Percentiles rank a stretch among this genome's conserved stretches.
These are phyloP conservation scores for Euura saliciscinereae DNA, from an alignment of 1,140 invertebrate genomes.

Conservation along the genomic window DNA sequence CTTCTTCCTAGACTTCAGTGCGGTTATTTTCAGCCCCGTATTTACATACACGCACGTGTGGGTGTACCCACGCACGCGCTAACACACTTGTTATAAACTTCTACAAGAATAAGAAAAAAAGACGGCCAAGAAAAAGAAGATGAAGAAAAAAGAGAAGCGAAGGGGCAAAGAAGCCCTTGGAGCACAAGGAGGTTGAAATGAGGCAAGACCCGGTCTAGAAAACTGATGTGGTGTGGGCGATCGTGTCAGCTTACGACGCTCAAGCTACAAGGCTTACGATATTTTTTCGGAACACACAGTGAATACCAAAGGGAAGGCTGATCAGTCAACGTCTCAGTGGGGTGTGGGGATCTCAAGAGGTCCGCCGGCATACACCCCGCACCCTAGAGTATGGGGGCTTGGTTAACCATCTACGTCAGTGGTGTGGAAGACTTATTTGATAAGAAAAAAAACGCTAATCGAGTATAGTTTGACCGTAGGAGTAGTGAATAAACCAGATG, in stretches of 20 bases:
- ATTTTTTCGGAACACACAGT: conserved; percentile 7
- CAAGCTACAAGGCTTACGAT: conserved; percentile 10
- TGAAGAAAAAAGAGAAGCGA: too few relatives aligned
- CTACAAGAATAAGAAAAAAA: not conserved
- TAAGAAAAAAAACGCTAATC: not conserved
- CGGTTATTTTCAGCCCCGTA: not conserved
- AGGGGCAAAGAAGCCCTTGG: not conserved
- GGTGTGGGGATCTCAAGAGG: not conserved
- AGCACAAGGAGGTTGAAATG: conserved; percentile 5
- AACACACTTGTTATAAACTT: conserved; percentile 5
- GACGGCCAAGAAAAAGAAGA: not conserved
- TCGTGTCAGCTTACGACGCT: conserved; percentile 9
- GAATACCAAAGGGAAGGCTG: conserved; percentile 9
- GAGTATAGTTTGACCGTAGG: not conserved
- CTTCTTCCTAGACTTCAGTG: not conserved
- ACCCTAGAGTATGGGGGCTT: not conserved
- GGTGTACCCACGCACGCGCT: not conserved
- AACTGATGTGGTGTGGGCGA: not conserved
- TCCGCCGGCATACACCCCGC: not conserved
- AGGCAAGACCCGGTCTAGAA: not conserved
- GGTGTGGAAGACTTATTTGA: not conserved
- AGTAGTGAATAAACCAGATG: not conserved
- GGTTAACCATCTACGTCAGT: conserved; percentile 1
- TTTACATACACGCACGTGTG: not conserved
- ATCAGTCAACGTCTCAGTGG: conserved; percentile 6